A percentile compares a stretch with the other conserved stretches of the same genome.
These are phyloP conservation scores for Coreoperca whiteheadi DNA, from an alignment of 2,113 vertebrate species.

Conservation along the genomic window DNA sequence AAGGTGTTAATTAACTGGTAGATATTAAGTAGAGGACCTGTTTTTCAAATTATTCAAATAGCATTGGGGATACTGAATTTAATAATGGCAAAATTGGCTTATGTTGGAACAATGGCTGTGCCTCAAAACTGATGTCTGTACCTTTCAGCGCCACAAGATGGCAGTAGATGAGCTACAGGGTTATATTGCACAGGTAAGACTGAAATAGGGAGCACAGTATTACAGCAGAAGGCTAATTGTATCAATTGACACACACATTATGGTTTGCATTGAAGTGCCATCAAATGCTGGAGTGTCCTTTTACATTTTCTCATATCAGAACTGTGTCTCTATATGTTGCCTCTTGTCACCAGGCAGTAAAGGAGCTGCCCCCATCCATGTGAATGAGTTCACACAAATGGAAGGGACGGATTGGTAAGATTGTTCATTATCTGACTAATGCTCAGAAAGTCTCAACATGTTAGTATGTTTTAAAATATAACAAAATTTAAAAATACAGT, in stretches of 20 bases:
- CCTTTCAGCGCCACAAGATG: conserved; percentile 68
- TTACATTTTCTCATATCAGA: conserved; percentile 61
- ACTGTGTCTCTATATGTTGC: conserved; percentile 92
- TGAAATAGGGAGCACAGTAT: conserved; percentile 13
- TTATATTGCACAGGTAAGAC: conserved; percentile 62
- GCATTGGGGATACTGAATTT: background rate
- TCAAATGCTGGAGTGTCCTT: conserved; percentile 49
- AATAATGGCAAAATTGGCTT: conserved; percentile 45
- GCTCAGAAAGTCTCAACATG: conserved; percentile 35
- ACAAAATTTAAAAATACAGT: background rate
- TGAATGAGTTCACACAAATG: conserved; percentile 87
- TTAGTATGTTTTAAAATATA: too few species aligned
- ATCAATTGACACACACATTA: background rate
- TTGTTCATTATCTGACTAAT: conserved; percentile 56
- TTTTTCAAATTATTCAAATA: background rate
- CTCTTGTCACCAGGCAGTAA: conserved; percentile 96
- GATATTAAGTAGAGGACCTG: background rate
- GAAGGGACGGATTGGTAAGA: conserved; percentile 92
- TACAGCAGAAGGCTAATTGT: background rate
- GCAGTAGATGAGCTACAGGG: conserved; percentile 46
- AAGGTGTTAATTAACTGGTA: background rate
- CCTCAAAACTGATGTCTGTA: conserved; percentile 42
- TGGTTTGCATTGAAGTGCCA: conserved; percentile 46
- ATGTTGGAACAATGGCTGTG: conserved; percentile 66
- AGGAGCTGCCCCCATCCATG: conserved; percentile 91